Conservation (phyloP, 2,113 vertebrate species). For the Phalacrocorax pelagicus region DNA sequence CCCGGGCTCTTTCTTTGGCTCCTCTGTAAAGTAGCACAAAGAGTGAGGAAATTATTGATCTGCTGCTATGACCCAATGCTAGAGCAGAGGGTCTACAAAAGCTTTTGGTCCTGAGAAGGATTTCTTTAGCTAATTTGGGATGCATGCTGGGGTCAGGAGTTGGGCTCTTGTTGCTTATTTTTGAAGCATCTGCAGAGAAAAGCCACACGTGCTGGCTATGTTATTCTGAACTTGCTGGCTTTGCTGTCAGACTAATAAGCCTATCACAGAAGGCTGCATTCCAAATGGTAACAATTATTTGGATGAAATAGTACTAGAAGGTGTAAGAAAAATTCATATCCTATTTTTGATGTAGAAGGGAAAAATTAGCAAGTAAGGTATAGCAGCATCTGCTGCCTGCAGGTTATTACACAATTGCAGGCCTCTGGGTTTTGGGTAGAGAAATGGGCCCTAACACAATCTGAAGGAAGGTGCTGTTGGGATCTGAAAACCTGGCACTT, state of each 20-base stretch:
- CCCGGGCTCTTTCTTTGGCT: neutral
- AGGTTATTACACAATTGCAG: neutral
- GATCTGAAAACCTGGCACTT: neutral
- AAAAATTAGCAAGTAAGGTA: neutral
- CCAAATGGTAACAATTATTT: neutral
- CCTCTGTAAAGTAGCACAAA: neutral
- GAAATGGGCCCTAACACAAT: slow-evolving; percentile 2
- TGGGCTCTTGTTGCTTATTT: neutral
- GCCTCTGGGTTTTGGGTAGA: neutral
- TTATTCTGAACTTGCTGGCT: neutral
- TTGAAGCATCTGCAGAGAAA: neutral
- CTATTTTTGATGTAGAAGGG: slow-evolving; percentile 9
- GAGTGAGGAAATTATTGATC: neutral
- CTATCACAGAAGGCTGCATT: neutral
- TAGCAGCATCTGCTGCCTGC: neutral
- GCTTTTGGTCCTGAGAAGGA: neutral
- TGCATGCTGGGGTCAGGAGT: neutral
- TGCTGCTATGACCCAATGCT: neutral
- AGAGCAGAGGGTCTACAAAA: neutral
- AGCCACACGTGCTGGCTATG: neutral
- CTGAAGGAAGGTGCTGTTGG: neutral
- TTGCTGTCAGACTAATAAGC: neutral
- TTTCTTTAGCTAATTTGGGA: neutral
- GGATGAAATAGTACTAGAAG: neutral
- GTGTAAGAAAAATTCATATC: neutral